Evolutionary conservation across 37 sponge, comb jelly and placozoan species (phyloP).

Genomic region (Eunapius fragilis): DNA sequence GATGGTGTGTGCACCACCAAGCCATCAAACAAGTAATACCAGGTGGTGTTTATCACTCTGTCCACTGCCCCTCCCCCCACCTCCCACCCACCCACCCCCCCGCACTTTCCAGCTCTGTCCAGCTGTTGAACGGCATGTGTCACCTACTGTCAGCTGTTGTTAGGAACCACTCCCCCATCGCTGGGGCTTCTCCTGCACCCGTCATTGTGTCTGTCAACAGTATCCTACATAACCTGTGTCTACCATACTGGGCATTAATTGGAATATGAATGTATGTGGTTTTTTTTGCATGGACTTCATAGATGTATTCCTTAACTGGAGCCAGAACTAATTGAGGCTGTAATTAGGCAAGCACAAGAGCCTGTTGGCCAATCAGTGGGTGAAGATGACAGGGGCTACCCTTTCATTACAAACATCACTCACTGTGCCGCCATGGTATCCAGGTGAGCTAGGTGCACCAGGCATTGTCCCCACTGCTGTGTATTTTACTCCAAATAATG

Average conservation of each 20-base stretch:
- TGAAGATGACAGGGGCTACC: not conserved
- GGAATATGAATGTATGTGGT: too few species aligned
- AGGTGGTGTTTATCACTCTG: not conserved
- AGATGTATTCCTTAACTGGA: too few species aligned
- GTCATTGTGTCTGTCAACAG: conserved; percentile 9
- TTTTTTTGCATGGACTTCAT: too few species aligned
- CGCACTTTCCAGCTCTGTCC: not conserved
- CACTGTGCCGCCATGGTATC: not conserved
- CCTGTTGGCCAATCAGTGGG: not conserved
- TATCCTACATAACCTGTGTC: too few species aligned
- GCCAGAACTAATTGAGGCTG: not conserved
- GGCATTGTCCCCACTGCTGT: not conserved
- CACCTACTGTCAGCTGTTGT: conserved; percentile 23
- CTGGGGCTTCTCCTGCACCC: conserved; percentile 5
- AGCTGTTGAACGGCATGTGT: conserved; percentile 2
- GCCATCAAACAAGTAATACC: not conserved
- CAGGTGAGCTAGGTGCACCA: not conserved
- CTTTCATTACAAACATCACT: not conserved
- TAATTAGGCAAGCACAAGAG: not conserved
- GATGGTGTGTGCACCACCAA: not conserved
- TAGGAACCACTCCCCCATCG: conserved; percentile 12
- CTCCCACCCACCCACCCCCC: not conserved
- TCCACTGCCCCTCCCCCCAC: not conserved
- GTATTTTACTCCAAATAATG: not conserved
- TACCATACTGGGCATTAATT: too few species aligned